Evolutionary conservation across 2,113 vertebrate species (phyloP), one percentile per base, ranked within the genome.

Genomic region (Hydrochoerus hydrochaeris): DNA sequence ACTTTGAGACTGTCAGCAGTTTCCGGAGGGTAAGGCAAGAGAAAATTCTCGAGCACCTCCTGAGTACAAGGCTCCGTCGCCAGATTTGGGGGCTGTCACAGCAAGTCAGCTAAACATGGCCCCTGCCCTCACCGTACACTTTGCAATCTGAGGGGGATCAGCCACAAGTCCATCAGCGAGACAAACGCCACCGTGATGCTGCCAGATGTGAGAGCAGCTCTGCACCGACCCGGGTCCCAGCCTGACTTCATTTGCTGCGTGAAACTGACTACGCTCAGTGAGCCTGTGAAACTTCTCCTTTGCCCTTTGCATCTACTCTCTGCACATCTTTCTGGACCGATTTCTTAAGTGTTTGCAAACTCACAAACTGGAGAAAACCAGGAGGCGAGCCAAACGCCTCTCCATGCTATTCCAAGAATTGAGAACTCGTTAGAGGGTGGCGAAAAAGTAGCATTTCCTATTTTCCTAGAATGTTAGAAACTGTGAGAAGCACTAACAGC

Each of bases 171-270:
- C 24, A 38, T 5, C 32, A 82, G 26, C n/a, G 75, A 85, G 69
- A 44, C 3, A 22, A 63, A 35, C 2, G 22, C 77, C 46, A 1
- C 0, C 7, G 2, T 2, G 38, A 11, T 4, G 13, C 58, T 7
- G 17, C 22, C 30, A 11, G 10, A 17, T 10, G 7, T 30, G 16
- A 57, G 17, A 57, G 16, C 54, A 57, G 16, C 16, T 57, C 28
- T 62, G 19, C 24, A 85, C 60, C 16, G 54, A 19, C 54, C 4
- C 54, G 17, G 41, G 14, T 19, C 75, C 32, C 49, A 17, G 38
- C n/a, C 38, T 35, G 58, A 35, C 1, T 17, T 11, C 4, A 20
- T 52, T 63, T 19, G 12, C 49, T 26, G 73, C 49, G 1, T 22
- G 71, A 69, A 81, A 41, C 10, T 13, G 13, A 73, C 32, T 2